Percentiles rank a stretch among this genome's conserved stretches.
These are phyloP conservation scores for Carollia perspicillata DNA, from an alignment of 2,113 vertebrate species.

Conservation along the genomic window DNA sequence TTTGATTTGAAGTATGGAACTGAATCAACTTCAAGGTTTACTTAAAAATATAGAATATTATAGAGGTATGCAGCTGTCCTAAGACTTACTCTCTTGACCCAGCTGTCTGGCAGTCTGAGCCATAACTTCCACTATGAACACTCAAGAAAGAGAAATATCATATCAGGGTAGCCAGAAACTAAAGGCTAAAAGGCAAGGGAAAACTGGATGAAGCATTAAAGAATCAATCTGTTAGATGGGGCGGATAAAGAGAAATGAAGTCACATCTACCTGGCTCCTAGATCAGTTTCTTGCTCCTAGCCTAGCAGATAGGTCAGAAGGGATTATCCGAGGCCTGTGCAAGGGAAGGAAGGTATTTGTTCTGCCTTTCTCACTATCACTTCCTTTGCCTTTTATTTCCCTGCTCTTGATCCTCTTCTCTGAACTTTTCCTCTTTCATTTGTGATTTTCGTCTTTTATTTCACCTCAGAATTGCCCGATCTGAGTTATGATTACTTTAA, in stretches of 20 bases:
- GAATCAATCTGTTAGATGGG: neutral
- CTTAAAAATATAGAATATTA: neutral
- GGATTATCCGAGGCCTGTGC: neutral
- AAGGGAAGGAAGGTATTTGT: neutral
- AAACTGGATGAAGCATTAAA: neutral
- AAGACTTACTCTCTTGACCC: neutral
- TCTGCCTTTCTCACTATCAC: neutral
- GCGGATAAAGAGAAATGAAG: neutral
- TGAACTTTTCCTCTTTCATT: neutral
- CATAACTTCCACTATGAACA: neutral
- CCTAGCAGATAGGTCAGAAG: neutral
- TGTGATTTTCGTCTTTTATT: constrained; percentile 34
- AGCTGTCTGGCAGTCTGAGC: neutral
- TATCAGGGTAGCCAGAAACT: neutral
- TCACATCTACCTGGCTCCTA: neutral
- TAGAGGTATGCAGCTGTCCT: neutral
- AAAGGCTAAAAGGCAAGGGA: neutral
- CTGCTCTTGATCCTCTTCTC: neutral
- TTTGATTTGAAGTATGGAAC: neutral
- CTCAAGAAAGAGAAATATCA: neutral
- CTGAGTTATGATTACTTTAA: constrained; percentile 27
- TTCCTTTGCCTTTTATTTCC: neutral
- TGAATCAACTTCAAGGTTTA: neutral
- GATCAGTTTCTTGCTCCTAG: neutral
- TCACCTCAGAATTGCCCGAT: constrained; percentile 55